Evolutionary conservation across 2,888 invertebrate species (phyloP), one percentile per base, ranked within the genome.

Genomic region (Myopa tessellatipennis): DNA sequence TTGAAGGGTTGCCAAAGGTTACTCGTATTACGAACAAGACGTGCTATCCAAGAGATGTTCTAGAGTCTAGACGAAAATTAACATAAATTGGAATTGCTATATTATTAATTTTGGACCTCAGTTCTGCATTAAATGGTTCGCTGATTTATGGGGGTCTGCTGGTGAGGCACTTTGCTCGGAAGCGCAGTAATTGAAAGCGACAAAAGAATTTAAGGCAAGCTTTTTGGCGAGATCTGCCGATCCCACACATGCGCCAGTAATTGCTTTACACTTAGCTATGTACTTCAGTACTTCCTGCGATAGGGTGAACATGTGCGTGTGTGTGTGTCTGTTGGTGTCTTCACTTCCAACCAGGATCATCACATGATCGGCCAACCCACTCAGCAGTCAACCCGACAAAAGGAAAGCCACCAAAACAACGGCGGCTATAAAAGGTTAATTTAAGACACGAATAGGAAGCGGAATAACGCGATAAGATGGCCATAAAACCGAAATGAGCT

Each of bases 391-490:
- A 12, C n/a, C 50, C 74, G 74, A 50, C 63, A 67, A 74, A 65
- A 55, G 36, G 65, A 36, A 74, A 36, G 60, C 14, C 8, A 71
- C 6, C 34, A 63, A 61, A 74, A 36, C n/a, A 74, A 36, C 58
- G 50, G 36, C 69, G 60, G 75, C 75, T 69, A 58, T 69, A 75
- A 68, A 75, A 75, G 75, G 75, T 68, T 75, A 75, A 75, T 75
- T 75, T 75, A 75, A 75, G 68, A 69, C 75, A 75, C 75, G 75
- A 75, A 75, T 68, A 69, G 69, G 68, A 68, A 69, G 68, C 75
- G 55, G 60, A 69, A 69, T 68, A 68, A 68, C 68, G 75, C 75
- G 75, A 75, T 75, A 75, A 75, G 68, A 68, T 58, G 69, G 45
- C 65, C 75, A 75, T 69, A 75, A 75, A 75, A 68, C 73, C 26